Percentiles rank a stretch among this genome's conserved stretches.
Conservation (phyloP, 2,113 vertebrate genomes). For the Oncorhynchus clarkii region DNA sequence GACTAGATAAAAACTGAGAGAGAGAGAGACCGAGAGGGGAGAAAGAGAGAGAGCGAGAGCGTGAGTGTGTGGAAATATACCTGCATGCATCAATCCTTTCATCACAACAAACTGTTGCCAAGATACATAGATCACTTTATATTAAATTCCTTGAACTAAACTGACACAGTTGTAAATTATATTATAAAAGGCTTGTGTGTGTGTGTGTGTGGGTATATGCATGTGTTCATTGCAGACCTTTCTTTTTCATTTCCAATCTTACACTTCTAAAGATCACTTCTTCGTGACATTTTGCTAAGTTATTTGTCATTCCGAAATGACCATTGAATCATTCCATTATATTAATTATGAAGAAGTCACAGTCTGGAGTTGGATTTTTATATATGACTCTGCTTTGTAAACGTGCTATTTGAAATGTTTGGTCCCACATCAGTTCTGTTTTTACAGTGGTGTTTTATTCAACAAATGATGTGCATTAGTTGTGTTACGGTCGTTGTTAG, state of each 20-base stretch:
- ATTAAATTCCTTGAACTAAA: slow-evolving; percentile 69
- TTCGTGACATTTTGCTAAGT: too few relatives aligned
- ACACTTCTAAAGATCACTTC: background rate
- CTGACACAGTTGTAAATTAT: slow-evolving; percentile 71
- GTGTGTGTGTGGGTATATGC: background rate
- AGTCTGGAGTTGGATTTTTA: too few relatives aligned
- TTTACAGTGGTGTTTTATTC: background rate
- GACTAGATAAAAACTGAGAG: background rate
- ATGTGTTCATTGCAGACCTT: background rate
- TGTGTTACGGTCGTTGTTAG: too few relatives aligned
- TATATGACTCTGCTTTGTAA: too few relatives aligned
- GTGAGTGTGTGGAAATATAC: slow-evolving; percentile 42
- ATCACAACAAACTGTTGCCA: slow-evolving; percentile 58
- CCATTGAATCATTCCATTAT: too few relatives aligned
- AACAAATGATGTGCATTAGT: too few relatives aligned
- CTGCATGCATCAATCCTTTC: slow-evolving; percentile 54
- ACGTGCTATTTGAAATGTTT: too few relatives aligned
- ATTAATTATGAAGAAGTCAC: too few relatives aligned
- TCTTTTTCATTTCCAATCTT: background rate
- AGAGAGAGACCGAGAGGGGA: background rate
- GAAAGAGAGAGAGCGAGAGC: background rate
- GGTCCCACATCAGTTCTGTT: background rate
- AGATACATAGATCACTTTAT: slow-evolving; percentile 69
- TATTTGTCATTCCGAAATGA: background rate
- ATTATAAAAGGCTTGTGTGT: slow-evolving; percentile 51